Percentiles rank a stretch among this genome's conserved stretches.
Evolutionary conservation across 1,140 invertebrate species (phyloP).

Genomic region (Asobara japonica): DNA sequence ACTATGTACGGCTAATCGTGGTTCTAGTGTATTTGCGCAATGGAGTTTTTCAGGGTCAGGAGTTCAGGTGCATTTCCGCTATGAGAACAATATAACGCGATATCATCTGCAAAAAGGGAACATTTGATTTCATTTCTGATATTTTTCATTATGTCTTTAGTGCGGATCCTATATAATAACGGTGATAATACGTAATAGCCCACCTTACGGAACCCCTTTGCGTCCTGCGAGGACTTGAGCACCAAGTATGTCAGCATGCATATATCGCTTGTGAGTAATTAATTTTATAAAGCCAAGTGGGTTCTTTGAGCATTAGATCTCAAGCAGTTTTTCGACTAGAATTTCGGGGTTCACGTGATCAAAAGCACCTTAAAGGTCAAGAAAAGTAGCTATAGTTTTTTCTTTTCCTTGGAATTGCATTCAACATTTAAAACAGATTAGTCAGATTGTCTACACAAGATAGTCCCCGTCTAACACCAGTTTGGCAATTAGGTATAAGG

Average conservation of each 20-base stretch:
- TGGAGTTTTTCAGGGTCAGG: slow-evolving; percentile 20
- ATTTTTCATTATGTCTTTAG: background rate
- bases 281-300: slow-evolving; percentile 24
- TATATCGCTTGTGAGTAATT: background rate
- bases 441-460: slow-evolving; percentile 25
- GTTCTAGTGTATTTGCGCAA: background rate
- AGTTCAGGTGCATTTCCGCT: slow-evolving; percentile 2
- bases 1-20: too few relatives aligned
- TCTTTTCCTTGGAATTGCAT: slow-evolving; percentile 18
- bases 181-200: slow-evolving; percentile 19
- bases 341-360: slow-evolving; percentile 26
- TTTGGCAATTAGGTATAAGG: slow-evolving; percentile 18
- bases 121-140: background rate
- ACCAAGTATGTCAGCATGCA: background rate
- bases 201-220: slow-evolving; percentile 35
- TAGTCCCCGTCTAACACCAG: slow-evolving; percentile 18
- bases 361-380: slow-evolving; percentile 32
- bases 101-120: background rate
- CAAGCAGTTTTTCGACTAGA: slow-evolving; percentile 27
- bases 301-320: slow-evolving; percentile 13
- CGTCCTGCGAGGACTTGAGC: background rate
- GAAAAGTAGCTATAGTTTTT: slow-evolving; percentile 14
- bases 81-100: background rate
- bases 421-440: slow-evolving; percentile 17
- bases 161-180: background rate